Base-by-base conservation (phyloP, 2,888 invertebrate species). In the Heliconius sara region DNA sequence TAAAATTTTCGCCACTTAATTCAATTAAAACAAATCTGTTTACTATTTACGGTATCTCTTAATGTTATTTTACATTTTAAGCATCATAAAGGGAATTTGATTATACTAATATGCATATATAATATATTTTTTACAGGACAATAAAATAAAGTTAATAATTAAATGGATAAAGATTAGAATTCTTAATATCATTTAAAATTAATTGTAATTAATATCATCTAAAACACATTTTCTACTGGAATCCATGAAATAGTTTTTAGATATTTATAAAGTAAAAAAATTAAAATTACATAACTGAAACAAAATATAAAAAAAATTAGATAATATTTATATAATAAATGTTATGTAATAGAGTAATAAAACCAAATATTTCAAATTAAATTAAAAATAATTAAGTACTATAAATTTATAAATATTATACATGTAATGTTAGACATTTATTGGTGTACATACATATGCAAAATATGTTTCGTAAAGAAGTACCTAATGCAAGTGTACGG, bases 1-100 rank as follows among this genome's bases (percentile, higher is more conserved):
- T 52, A 74, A 76, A 79, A 76, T 30, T 79, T 65, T 43, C 68
- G 30, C 60, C 43, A 68, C 74, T 78, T 74, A 57, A 78, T 74
- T 60, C 68, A 74, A 60, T 68, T 39, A 47, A n/a, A 60, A 78
- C 74, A n/a, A 78, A 74, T 68, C 43, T 65, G 67, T 34, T 27
- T 39, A 13, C 60, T 74, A 27, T 74, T 60, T 68, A 63, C 22
- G 60, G 47, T 5, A 22, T 27, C 4, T 73, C 9, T 68, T 43
- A 74, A 43, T 67, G 12, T 67, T 68, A 30, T 57, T 60, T 67
- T 78, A 67, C 60, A 73, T 67, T 43, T 30, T 19, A 25, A 27
- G 9, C n/a, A 12, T 10, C 34, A 57, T 68, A 39, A 57, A 57
- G 12, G 5, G 4, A 68, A 68, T 34, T 22, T 67, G 9, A 10